Conservation (phyloP, 2,888 invertebrate genomes). For the Polydrusus tereticollis region DNA sequence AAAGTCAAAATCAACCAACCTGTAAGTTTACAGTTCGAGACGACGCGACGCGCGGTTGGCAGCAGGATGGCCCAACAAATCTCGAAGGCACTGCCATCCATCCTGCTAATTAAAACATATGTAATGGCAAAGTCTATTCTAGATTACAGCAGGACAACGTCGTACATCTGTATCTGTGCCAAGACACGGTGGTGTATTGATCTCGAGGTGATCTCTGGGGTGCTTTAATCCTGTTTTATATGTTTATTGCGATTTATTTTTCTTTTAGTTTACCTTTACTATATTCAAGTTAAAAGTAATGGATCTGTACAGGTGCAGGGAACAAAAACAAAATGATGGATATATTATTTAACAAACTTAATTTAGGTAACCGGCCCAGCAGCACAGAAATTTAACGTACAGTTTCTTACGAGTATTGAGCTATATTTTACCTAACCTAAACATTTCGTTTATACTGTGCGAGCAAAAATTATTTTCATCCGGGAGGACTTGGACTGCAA, state of each 20-base stretch:
- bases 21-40: constrained; percentile 25
- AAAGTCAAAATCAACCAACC: constrained; percentile 32
- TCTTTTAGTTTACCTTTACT: no score
- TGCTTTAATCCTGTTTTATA: constrained; percentile 25
- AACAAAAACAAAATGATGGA: no score
- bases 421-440: no score
- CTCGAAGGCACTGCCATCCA: constrained; percentile 64
- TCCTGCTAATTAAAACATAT: constrained; percentile 67
- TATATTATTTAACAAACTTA: no score
- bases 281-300: no score
- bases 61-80: constrained; percentile 59
- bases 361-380: no score
- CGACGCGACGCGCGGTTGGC: constrained; percentile 41
- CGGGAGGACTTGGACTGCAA: no score
- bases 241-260: constrained; percentile 22
- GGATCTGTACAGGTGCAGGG: no score
- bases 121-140: constrained; percentile 61
- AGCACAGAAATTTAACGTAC: no score
- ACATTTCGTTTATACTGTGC: no score
- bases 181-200: constrained; percentile 47
- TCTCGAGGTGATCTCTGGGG: constrained; percentile 41
- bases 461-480: no score
- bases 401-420: no score
- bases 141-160: constrained; percentile 57
- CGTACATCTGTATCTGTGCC: constrained; percentile 55